These are phyloP conservation scores for Phaetusa simplex DNA, from an alignment of 2,113 vertebrate species.

Conservation along the genomic window DNA sequence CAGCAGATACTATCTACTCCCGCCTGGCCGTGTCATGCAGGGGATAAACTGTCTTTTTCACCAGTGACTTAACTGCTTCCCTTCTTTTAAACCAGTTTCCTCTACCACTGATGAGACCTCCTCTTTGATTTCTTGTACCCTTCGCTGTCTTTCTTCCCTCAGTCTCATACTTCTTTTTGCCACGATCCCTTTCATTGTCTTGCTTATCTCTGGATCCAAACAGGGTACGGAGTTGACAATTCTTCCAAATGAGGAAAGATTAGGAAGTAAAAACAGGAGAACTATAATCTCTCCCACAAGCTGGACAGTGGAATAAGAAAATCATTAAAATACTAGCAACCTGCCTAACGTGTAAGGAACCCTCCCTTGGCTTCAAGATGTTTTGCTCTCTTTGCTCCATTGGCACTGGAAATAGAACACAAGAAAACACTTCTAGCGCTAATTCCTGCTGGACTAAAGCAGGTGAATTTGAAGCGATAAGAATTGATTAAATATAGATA, in stretches of 20 bases:
- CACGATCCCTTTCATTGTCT: not conserved
- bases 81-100: not conserved
- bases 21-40: accelerated
- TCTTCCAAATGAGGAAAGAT: not conserved
- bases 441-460: not conserved
- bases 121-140: not conserved
- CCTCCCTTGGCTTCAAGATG: not conserved
- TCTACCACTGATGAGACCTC: not conserved
- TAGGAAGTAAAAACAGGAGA: not conserved
- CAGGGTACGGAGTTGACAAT: not conserved
- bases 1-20: not conserved
- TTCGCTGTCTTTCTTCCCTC: not conserved
- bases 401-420: not conserved
- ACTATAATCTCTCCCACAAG: not conserved
- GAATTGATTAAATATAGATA: not conserved
- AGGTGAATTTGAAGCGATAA: not conserved
- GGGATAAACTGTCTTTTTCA: not conserved
- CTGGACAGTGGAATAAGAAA: not conserved
- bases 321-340: not conserved
- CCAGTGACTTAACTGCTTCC: not conserved
- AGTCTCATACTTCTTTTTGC: not conserved
- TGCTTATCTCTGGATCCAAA: not conserved
- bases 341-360: not conserved
- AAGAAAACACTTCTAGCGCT: not conserved
- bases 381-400: not conserved